A percentile compares a stretch with the other conserved stretches of the same genome.
Conservation (phyloP, 2,113 vertebrate species). For the Loxodonta africana region DNA sequence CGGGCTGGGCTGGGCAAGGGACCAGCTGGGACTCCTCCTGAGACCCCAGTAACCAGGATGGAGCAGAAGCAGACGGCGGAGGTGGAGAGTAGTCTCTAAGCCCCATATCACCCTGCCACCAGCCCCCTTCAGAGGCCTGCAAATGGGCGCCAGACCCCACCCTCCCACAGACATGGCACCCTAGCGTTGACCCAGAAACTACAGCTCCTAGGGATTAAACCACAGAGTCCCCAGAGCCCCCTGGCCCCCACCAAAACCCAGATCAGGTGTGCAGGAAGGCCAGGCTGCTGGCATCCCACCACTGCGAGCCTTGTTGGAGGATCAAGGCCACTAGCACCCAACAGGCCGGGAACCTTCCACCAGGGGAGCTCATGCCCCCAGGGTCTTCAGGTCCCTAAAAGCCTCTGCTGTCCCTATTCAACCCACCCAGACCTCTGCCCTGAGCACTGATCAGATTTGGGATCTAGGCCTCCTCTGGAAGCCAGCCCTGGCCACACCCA, state of each 20-base stretch:
- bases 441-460: background rate
- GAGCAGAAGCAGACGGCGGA: background rate
- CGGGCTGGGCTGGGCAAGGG: background rate
- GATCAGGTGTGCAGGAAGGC: background rate
- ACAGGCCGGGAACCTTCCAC: background rate
- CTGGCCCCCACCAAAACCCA: background rate
- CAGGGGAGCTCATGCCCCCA: background rate
- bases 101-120: fast-evolving
- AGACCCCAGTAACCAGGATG: background rate
- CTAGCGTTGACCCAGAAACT: background rate
- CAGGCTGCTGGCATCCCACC: background rate
- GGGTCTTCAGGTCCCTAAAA: background rate
- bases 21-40: background rate
- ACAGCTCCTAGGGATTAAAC: background rate
- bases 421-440: background rate
- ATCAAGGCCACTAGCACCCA: too few species aligned
- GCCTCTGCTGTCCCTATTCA: background rate
- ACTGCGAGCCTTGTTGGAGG: background rate
- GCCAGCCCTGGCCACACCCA: background rate
- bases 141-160: background rate
- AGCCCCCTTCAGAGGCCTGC: background rate
- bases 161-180: background rate
- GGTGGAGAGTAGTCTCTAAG: background rate
- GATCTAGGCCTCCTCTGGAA: background rate
- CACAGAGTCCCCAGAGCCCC: background rate